A percentile compares a stretch with the other conserved stretches of the same genome.
phyloP scores from a whole-genome alignment of 2,113 vertebrate species.

The Miniopterus natalensis region DNA sequence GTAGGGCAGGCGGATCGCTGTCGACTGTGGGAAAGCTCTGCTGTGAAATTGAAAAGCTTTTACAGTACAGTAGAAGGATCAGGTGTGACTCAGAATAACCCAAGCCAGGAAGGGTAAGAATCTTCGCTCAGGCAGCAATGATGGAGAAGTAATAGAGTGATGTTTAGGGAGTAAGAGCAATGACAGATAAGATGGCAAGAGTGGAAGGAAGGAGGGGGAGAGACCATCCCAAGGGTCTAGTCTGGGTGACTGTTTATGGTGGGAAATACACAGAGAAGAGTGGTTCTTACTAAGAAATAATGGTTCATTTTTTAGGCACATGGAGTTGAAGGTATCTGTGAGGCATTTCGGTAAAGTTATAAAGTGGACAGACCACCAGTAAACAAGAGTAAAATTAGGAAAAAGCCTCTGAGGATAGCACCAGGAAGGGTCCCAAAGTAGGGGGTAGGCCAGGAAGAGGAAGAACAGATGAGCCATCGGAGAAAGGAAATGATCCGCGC shows the following conservation, averaged over 20 bases:
- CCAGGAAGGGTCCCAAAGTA: not conserved
- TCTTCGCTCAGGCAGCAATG: not conserved
- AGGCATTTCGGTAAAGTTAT: not conserved
- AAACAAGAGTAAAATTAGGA: not conserved
- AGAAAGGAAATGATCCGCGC: not conserved
- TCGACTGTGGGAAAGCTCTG: not conserved
- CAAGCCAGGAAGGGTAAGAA: not conserved
- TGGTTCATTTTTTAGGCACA: not conserved
- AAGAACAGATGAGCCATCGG: not conserved
- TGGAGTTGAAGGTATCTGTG: not conserved
- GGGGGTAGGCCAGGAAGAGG: not conserved
- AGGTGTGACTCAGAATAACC: not conserved
- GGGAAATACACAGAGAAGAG: not conserved
- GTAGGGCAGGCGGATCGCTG: not conserved
- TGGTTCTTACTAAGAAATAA: not conserved
- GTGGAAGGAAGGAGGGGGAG: not conserved
- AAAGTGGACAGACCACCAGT: not conserved
- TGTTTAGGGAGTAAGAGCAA: not conserved
- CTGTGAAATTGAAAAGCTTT: conserved; percentile 2
- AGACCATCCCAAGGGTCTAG: not conserved
- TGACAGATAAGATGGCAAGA: not conserved
- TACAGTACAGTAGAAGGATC: conserved; percentile 21
- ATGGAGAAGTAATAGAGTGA: not conserved
- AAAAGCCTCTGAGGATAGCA: not conserved
- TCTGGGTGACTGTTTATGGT: not conserved